These are phyloP conservation scores for Micropoecilia bifurca DNA, from an alignment of 2,797 vertebrate species.

Conservation along the genomic window DNA sequence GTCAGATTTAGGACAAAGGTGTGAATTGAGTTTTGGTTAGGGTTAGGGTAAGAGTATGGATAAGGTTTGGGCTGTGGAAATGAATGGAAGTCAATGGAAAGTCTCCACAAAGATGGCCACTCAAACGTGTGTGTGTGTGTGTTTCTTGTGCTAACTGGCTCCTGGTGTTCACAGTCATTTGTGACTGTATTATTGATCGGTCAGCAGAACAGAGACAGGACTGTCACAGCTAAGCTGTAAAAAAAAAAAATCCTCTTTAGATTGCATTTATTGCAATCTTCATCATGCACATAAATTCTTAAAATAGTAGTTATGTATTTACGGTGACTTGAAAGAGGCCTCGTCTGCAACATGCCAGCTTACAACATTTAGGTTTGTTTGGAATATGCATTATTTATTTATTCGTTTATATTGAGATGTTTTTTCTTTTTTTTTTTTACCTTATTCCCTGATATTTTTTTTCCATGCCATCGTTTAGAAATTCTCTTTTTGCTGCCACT, in stretches of 20 bases:
- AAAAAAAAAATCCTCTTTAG: constrained; percentile 38
- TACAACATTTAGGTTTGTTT: not conserved
- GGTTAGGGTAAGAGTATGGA: too few relatives aligned
- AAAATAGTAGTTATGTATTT: constrained; percentile 18
- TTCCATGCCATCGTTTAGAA: not conserved
- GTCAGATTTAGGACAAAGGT: too few relatives aligned
- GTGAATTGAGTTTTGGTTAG: too few relatives aligned
- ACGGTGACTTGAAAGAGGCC: not conserved
- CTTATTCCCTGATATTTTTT: not conserved
- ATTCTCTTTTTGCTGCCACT: not conserved
- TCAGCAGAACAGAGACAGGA: constrained; percentile 44
- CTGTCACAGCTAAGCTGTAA: constrained; percentile 51
- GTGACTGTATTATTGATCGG: constrained; percentile 60
- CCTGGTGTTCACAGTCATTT: constrained; percentile 40
- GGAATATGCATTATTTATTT: constrained; percentile 1
- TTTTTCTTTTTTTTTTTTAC: not conserved
- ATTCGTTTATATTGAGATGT: not conserved
- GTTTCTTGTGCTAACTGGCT: constrained; percentile 1
- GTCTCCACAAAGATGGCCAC: too few relatives aligned
- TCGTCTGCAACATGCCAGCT: not conserved
- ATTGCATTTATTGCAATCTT: constrained; percentile 16
- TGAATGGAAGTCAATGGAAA: too few relatives aligned
- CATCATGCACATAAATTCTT: constrained; percentile 14
- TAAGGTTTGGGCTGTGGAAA: too few relatives aligned
- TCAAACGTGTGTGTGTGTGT: too few relatives aligned